Base-by-base conservation (phyloP, 2,888 invertebrate genomes). In the Margaritifera margaritifera region DNA sequence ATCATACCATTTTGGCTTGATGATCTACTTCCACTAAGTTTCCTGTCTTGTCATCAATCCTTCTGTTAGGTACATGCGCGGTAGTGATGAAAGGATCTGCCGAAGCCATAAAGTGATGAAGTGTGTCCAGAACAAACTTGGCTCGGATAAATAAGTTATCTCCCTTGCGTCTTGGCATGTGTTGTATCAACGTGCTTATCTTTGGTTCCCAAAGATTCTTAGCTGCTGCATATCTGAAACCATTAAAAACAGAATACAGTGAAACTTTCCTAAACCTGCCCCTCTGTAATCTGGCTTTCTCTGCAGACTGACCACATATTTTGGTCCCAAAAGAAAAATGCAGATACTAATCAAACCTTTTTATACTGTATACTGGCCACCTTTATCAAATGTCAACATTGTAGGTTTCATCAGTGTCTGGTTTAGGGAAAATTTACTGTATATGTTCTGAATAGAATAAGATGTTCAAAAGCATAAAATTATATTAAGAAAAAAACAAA, bases 101-200 rank as follows among this genome's bases (percentile, higher is more conserved):
- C 11, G 89, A 89, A 18, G 84, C 75, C 55, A 87, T 72, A 77
- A 83, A 90, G 22, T 65, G 80, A 63, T 84, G 82, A 25, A 89
- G 64, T 1, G 88, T 87, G n/a, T 84, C 79, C 60, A 84, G 61
- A 18, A 87, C 86, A 74, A 85, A 82, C 74, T 87, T 86, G 51
- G 86, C 84, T 54, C 85, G 81, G 8, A 86, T 72, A 71, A 75
- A 88, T 60, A 84, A 67, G 67, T 82, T 86, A 54, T 81, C 78
- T 61, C 86, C 86, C 74, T 87, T 86, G 22, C 80, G 71, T 4
- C 71, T 52, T 52, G 64, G 71, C 24, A 86, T 68, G 22, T 68
- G 67, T 61, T 82, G 76, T 0, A 81, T 75, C 8, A 88, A 66
- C 20, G 78, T 78, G 27, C 74, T 80, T n/a, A 88, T 81, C 58